These are phyloP conservation scores for Melanaphis sacchari DNA, from an alignment of 1,140 invertebrate species.

Conservation along the genomic window DNA sequence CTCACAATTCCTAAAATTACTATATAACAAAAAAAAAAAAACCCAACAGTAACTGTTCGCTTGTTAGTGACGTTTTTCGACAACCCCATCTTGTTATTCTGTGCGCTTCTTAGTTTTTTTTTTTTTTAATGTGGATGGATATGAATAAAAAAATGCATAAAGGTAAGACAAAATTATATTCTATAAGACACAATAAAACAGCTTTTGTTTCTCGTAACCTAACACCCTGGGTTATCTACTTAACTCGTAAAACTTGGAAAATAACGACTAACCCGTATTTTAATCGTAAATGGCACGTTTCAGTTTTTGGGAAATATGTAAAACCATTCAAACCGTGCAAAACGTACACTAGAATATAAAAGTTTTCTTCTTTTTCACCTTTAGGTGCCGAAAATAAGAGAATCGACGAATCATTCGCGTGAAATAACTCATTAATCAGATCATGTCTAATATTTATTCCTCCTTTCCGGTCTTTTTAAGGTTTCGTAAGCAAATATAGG, in stretches of 20 bases:
- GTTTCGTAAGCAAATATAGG: background rate
- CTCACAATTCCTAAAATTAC: background rate
- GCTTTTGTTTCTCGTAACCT: background rate
- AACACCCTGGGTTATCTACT: background rate
- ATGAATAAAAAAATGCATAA: background rate
- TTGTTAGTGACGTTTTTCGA: background rate
- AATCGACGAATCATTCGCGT: background rate
- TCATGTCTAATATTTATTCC: background rate
- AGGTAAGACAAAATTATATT: background rate
- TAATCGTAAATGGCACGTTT: background rate
- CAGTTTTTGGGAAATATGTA: background rate
- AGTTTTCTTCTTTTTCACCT: background rate
- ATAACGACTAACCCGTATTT: background rate
- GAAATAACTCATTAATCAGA: constrained; percentile 8
- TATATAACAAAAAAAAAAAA: background rate
- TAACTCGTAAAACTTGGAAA: background rate
- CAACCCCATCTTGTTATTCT: background rate
- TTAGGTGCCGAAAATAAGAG: background rate
- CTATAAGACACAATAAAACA: background rate
- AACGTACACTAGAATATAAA: background rate
- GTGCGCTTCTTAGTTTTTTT: background rate
- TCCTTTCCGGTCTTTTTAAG: background rate
- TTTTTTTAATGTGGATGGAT: background rate
- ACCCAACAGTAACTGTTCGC: background rate
- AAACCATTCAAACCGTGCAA: background rate